Evolutionary conservation across 2,797 vertebrate genomes (phyloP).

Genomic region (Amphiprion clarkii): DNA sequence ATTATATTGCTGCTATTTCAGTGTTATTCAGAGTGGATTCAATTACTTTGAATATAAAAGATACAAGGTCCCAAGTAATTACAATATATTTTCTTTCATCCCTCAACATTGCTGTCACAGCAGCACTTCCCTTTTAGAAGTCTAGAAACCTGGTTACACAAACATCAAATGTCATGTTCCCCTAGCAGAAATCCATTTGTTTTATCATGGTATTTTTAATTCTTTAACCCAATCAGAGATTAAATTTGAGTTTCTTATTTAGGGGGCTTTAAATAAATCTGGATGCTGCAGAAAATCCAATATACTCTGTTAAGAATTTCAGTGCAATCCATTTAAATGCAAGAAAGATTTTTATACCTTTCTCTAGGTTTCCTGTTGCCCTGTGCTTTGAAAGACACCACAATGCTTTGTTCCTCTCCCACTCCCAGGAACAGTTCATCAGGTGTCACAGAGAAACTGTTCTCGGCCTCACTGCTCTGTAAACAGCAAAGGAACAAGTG

Average conservation of each 20-base stretch:
- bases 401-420: constrained; percentile 88
- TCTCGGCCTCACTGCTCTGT: constrained; percentile 84
- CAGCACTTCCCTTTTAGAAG: background rate
- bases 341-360: constrained; percentile 81
- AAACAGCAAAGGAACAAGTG: background rate
- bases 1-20: background rate
- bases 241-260: background rate
- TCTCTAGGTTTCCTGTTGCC: constrained; percentile 72
- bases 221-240: background rate
- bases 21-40: background rate
- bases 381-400: constrained; percentile 88
- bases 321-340: background rate
- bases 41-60: background rate
- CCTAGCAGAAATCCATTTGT: background rate
- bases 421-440: constrained; percentile 87
- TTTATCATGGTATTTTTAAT: background rate
- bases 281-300: background rate
- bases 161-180: background rate
- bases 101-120: background rate
- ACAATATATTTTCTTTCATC: background rate
- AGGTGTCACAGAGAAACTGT: constrained; percentile 89
- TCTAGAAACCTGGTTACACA: background rate
- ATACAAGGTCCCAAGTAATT: background rate
- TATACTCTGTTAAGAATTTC: background rate
- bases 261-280: background rate